phyloP scores from a whole-genome alignment of 2,113 vertebrate species.

The Campylorhamphus procurvoides region DNA sequence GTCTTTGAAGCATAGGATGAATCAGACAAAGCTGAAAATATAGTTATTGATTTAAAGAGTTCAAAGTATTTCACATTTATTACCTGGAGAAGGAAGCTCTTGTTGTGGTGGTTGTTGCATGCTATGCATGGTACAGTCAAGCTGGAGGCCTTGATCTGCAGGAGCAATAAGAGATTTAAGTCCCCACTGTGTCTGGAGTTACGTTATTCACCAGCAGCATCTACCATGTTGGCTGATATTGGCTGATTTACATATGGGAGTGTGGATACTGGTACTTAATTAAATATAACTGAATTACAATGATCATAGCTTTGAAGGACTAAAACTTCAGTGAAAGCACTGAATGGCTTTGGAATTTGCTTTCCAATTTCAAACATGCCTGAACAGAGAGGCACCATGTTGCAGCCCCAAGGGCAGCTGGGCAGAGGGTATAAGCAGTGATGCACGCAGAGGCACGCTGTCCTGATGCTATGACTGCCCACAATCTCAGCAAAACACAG shows the following conservation, averaged over 20 bases:
- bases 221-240: neutral
- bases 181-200: neutral
- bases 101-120: neutral
- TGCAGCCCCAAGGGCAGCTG: neutral
- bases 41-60: neutral
- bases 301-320: neutral
- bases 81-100: neutral
- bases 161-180: neutral
- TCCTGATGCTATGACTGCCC: neutral
- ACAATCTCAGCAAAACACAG: neutral
- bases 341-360: fast-evolving
- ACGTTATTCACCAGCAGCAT: neutral
- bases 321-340: neutral
- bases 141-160: neutral
- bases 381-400: fast-evolving
- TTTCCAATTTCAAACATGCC: neutral
- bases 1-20: neutral
- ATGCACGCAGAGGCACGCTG: fast-evolving
- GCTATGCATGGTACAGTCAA: neutral
- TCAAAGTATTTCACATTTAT: neutral
- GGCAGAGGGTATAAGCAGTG: neutral
- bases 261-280: neutral
- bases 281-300: neutral
- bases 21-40: neutral
- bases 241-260: neutral